Evolutionary conservation across 2,113 vertebrate genomes (phyloP).

Genomic region (Microtus ochrogaster): DNA sequence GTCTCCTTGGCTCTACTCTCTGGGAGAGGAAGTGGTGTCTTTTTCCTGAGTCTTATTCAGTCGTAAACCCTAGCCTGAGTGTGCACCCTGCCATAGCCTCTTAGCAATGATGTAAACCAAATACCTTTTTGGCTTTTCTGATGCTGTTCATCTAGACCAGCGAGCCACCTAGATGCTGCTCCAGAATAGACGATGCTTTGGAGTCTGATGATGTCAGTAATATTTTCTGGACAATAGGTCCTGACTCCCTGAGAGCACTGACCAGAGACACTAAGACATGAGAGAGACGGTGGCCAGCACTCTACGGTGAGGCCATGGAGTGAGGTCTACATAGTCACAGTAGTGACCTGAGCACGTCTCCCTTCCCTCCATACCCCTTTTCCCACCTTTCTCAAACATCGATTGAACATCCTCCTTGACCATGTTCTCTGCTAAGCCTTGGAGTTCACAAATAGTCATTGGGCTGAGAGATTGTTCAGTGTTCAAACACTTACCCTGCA

Average conservation of each 20-base stretch:
- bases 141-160: neutral
- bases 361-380: neutral
- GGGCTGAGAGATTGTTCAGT: neutral
- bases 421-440: neutral
- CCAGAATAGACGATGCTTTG: neutral
- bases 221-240: neutral
- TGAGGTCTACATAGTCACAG: too few relatives aligned
- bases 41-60: neutral
- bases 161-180: neutral
- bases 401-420: neutral
- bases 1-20: neutral
- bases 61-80: neutral
- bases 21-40: neutral
- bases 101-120: neutral
- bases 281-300: neutral
- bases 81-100: neutral
- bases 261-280: neutral
- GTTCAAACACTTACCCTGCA: neutral
- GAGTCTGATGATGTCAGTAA: neutral
- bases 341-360: neutral
- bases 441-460: neutral
- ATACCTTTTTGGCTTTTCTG: neutral
- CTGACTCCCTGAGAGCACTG: neutral
- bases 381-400: neutral
- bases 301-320: neutral